A percentile compares a stretch with the other conserved stretches of the same genome.
phyloP scores from a whole-genome alignment of 1,140 invertebrate genomes.

The Chrysoperla carnea region DNA sequence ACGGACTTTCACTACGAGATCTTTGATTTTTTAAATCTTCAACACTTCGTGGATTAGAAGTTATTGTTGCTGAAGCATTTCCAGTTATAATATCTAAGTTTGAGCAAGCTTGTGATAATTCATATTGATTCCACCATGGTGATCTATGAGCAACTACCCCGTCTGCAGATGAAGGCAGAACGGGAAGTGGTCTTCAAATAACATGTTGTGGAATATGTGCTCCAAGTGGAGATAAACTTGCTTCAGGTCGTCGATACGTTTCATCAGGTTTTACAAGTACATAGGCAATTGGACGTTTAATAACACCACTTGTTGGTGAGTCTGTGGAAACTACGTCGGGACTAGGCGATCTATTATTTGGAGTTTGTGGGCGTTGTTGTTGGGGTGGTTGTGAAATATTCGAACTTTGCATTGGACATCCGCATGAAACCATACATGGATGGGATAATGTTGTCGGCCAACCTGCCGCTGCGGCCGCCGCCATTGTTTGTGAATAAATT shows the following conservation, averaged over 20 bases:
- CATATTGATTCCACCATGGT: conserved; percentile 25
- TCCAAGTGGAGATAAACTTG: conserved; percentile 9
- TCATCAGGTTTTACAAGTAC: conserved; percentile 35
- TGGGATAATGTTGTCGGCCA: conserved; percentile 13
- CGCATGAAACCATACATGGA: conserved; percentile 16
- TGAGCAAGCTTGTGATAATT: conserved; percentile 15
- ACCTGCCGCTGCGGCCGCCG: conserved; percentile 3
- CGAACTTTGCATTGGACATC: conserved; percentile 15
- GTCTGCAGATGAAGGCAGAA: conserved; percentile 38
- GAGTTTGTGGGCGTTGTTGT: conserved; percentile 17
- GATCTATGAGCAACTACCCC: conserved; percentile 26
- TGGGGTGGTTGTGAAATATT: conserved; percentile 1
- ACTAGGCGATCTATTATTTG: conserved; percentile 24
- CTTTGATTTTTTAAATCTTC: conserved; percentile 7
- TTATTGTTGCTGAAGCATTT: conserved; percentile 12
- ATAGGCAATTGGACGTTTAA: conserved; percentile 29
- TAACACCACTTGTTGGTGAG: conserved; percentile 6
- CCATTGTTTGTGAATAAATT: conserved; percentile 17
- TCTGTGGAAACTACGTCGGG: conserved; percentile 20
- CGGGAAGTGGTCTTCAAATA: conserved; percentile 67
- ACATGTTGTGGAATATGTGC: conserved; percentile 35
- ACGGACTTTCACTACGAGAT: conserved; percentile 5
- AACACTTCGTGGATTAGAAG: conserved; percentile 11
- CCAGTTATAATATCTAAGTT: conserved; percentile 8
- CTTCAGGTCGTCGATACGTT: conserved; percentile 17